Evolutionary conservation across 2,888 invertebrate genomes (phyloP).

Genomic region (Drosophila kuntzei): DNA sequence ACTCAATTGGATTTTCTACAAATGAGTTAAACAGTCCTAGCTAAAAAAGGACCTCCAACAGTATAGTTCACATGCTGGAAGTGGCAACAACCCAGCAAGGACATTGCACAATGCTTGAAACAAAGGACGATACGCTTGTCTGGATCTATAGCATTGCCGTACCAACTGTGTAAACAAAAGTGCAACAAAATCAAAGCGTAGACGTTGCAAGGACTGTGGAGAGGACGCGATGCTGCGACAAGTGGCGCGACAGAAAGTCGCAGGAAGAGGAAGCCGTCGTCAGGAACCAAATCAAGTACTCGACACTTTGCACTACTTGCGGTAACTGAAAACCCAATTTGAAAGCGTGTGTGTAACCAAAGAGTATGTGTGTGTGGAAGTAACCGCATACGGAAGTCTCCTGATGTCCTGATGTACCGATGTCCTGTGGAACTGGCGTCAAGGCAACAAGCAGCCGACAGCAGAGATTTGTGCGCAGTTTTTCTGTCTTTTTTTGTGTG

Average conservation of each 20-base stretch:
- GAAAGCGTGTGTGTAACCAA: conserved; percentile 30
- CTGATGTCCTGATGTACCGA: background rate
- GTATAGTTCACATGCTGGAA: conserved; percentile 2
- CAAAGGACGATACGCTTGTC: conserved; percentile 34
- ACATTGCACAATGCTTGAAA: conserved; percentile 52
- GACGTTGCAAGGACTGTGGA: conserved; percentile 28
- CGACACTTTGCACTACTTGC: conserved; percentile 40
- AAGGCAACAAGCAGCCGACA: conserved; percentile 46
- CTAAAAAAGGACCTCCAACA: conserved; percentile 19
- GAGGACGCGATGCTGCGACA: conserved; percentile 40
- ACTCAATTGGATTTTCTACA: conserved; percentile 24
- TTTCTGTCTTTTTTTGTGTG: conserved; percentile 1
- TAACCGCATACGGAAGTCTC: conserved; percentile 37
- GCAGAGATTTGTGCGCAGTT: conserved; percentile 37
- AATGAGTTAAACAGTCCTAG: conserved; percentile 21
- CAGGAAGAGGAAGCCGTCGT: conserved; percentile 50
- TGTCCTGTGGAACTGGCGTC: conserved; percentile 47
- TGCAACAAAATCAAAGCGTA: conserved; percentile 44
- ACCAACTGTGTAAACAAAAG: conserved; percentile 63
- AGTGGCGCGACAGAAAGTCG: conserved; percentile 53
- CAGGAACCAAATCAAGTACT: conserved; percentile 21
- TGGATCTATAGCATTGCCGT: conserved; percentile 19
- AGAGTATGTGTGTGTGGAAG: conserved; percentile 17
- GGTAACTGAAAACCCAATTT: conserved; percentile 58
- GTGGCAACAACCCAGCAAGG: conserved; percentile 22